phyloP scores from a whole-genome alignment of 2,888 invertebrate species.

The Sepioteuthis lessoniana region DNA sequence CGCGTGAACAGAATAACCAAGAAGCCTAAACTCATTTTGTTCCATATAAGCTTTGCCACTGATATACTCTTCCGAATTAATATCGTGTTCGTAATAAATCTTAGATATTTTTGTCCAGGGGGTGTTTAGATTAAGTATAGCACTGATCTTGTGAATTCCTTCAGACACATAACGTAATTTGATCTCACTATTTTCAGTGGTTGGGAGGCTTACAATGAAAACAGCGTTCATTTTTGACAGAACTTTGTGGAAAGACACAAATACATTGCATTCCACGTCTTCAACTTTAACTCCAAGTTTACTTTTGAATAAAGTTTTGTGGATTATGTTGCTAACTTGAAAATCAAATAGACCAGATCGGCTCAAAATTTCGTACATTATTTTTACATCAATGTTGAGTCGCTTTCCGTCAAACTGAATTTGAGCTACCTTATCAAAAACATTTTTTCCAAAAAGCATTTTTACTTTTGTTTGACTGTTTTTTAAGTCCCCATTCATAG shows the following conservation, averaged over 20 bases:
- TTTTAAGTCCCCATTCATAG: neutral
- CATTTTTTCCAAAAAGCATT: neutral
- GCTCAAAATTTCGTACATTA: neutral
- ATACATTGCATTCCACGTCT: neutral
- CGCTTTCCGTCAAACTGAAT: neutral
- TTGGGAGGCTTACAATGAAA: neutral
- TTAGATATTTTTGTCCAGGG: neutral
- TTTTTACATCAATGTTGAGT: neutral
- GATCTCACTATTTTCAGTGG: neutral
- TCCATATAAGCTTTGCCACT: neutral
- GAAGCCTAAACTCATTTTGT: neutral
- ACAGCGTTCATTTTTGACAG: neutral
- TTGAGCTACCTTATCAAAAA: neutral
- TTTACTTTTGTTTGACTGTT: neutral
- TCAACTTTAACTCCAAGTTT: neutral
- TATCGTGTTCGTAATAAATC: neutral
- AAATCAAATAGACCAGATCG: neutral
- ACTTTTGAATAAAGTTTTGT: neutral
- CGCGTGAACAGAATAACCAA: neutral
- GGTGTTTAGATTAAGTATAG: neutral
- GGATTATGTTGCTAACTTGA: neutral
- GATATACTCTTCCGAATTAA: neutral
- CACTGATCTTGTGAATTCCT: neutral
- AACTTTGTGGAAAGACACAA: neutral
- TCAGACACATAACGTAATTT: neutral